These are phyloP conservation scores for Eretmochelys imbricata DNA, from an alignment of 2,113 vertebrate genomes.

Conservation along the genomic window DNA sequence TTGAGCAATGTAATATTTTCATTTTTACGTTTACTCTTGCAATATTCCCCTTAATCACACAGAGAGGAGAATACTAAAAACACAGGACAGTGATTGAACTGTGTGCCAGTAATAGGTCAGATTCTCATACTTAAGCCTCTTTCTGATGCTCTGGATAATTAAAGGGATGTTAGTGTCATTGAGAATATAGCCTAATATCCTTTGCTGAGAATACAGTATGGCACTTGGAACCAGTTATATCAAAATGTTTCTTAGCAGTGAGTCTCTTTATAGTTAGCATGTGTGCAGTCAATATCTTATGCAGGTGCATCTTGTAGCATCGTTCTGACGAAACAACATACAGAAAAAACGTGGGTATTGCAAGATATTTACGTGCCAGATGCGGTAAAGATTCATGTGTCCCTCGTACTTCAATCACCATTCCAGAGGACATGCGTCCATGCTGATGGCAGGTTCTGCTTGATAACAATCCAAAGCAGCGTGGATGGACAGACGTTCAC, in stretches of 20 bases:
- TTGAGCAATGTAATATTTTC: neutral
- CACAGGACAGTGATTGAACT: neutral
- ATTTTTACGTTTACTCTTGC: slow-evolving; percentile 15
- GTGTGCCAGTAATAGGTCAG: neutral
- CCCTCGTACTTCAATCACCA: too few relatives aligned
- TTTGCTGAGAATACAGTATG: neutral
- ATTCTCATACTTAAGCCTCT: neutral
- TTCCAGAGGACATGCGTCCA: too few relatives aligned
- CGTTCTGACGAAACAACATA: neutral
- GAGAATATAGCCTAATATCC: neutral
- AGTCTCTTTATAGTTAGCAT: neutral
- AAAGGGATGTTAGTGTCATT: slow-evolving; percentile 15
- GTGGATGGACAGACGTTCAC: too few relatives aligned
- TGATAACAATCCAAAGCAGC: too few relatives aligned
- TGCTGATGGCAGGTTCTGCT: too few relatives aligned
- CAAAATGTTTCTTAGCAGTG: neutral
- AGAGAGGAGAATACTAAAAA: neutral
- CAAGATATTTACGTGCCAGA: too few relatives aligned
- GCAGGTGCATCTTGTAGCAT: neutral
- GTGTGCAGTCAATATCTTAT: neutral
- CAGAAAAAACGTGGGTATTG: neutral
- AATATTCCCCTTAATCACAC: neutral
- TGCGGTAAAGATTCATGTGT: too few relatives aligned
- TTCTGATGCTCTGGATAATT: neutral
- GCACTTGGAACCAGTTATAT: neutral